phyloP scores from a whole-genome alignment of 2,113 vertebrate species.

The Ameiurus melas region DNA sequence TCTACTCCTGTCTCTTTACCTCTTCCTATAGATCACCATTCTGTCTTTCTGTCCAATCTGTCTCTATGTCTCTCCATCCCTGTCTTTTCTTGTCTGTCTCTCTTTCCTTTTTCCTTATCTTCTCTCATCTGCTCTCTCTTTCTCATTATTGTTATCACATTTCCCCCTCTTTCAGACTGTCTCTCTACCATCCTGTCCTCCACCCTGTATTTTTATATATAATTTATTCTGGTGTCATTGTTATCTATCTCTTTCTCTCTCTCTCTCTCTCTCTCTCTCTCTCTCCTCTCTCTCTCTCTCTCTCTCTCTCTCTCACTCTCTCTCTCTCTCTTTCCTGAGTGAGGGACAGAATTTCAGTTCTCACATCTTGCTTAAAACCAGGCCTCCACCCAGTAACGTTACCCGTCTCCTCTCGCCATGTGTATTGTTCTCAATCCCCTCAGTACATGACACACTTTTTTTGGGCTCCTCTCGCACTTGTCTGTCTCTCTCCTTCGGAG shows the following conservation, averaged over 20 bases:
- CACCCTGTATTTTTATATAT: conserved; percentile 60
- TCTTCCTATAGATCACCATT: neutral
- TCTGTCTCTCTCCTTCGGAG: conserved; percentile 49
- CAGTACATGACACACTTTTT: conserved; percentile 63
- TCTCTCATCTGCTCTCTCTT: neutral
- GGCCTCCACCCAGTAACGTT: conserved; percentile 64
- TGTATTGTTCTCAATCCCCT: conserved; percentile 59
- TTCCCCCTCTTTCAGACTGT: neutral
- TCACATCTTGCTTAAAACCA: conserved; percentile 71
- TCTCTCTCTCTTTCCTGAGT: conserved; percentile 55
- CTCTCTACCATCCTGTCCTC: neutral
- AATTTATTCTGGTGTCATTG: neutral
- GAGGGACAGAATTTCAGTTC: conserved; percentile 73
- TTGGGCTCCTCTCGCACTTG: conserved; percentile 14
- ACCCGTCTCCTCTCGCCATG: conserved; percentile 55
- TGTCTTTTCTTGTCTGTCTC: neutral
- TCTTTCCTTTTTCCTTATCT: neutral
- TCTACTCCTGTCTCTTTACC: neutral
- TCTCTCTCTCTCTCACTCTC: conserved; percentile 54
- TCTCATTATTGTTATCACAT: conserved; percentile 27
- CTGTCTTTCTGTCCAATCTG: neutral
- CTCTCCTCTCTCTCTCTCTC: too few species aligned
- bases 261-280: conserved; percentile 56
- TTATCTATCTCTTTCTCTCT: conserved; percentile 42
- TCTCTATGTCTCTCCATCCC: neutral